These are phyloP conservation scores for Acleris literana DNA, from an alignment of 2,888 invertebrate genomes.

Conservation along the genomic window DNA sequence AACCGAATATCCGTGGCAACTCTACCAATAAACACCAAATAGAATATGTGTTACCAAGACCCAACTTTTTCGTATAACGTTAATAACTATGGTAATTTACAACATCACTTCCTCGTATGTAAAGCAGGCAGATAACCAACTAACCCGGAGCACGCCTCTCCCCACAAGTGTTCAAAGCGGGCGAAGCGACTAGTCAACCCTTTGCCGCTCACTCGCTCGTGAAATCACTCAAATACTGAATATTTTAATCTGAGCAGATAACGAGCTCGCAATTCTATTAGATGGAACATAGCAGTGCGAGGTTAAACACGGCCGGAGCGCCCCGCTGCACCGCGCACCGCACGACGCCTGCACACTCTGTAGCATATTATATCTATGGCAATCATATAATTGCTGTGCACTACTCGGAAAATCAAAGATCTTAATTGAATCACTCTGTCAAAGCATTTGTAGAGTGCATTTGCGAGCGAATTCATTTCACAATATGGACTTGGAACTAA, in stretches of 20 bases:
- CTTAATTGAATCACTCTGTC: conserved; percentile 20
- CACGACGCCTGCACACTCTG: neutral
- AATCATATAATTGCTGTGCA: conserved; percentile 19
- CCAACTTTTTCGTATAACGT: neutral
- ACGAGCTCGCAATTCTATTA: conserved; percentile 84
- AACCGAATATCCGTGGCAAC: too few relatives aligned
- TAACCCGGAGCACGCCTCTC: conserved; percentile 58
- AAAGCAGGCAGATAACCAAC: conserved; percentile 62
- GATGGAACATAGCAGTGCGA: conserved; percentile 80
- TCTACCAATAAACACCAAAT: neutral
- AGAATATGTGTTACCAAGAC: neutral
- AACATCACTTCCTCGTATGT: conserved; percentile 65
- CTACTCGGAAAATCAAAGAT: conserved; percentile 27
- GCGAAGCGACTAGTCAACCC: conserved; percentile 82
- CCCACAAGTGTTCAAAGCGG: conserved; percentile 82
- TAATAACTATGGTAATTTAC: conserved; percentile 54
- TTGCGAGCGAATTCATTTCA: neutral
- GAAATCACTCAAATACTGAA: conserved; percentile 84
- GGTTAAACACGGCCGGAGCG: conserved; percentile 64
- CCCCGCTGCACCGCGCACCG: conserved; percentile 41
- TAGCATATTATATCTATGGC: conserved; percentile 3
- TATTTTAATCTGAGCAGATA: conserved; percentile 84
- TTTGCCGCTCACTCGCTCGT: conserved; percentile 83
- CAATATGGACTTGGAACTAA: neutral
- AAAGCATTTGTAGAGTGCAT: neutral